Evolutionary conservation across 2,888 invertebrate species (phyloP).

Genomic region (Erannis defoliaria): DNA sequence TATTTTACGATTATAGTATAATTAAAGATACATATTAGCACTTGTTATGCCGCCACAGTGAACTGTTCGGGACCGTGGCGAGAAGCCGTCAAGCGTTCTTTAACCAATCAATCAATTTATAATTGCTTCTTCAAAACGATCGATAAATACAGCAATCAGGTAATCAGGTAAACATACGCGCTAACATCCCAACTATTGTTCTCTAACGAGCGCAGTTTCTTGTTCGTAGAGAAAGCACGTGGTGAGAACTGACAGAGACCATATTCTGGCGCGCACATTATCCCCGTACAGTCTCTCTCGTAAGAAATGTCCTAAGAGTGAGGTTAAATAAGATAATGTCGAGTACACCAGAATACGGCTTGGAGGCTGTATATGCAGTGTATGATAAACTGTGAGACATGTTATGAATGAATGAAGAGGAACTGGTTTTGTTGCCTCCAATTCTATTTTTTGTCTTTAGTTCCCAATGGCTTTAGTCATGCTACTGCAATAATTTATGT

Average conservation of each 20-base stretch:
- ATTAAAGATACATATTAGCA: no score
- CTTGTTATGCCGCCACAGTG: no score
- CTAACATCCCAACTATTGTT: slow-evolving; percentile 38
- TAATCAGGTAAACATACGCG: slow-evolving; percentile 40
- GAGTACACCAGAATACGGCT: not conserved
- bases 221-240: slow-evolving; percentile 42
- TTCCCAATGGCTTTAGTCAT: slow-evolving; percentile 8
- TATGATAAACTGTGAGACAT: slow-evolving; percentile 20
- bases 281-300: not conserved
- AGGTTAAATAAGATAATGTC: not conserved
- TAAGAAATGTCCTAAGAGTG: not conserved
- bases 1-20: not conserved
- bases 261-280: not conserved
- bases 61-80: no score
- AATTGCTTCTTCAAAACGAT: slow-evolving; percentile 24
- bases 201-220: slow-evolving; percentile 34
- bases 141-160: slow-evolving; percentile 28
- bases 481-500: not conserved
- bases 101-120: slow-evolving; percentile 23
- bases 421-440: slow-evolving; percentile 18
- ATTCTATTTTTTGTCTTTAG: not conserved
- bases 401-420: slow-evolving; percentile 13
- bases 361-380: not conserved
- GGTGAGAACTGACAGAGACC: slow-evolving; percentile 30
- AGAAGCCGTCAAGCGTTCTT: no score